Base-by-base conservation (phyloP, 2,888 invertebrate genomes). In the Panorpa germanica region DNA sequence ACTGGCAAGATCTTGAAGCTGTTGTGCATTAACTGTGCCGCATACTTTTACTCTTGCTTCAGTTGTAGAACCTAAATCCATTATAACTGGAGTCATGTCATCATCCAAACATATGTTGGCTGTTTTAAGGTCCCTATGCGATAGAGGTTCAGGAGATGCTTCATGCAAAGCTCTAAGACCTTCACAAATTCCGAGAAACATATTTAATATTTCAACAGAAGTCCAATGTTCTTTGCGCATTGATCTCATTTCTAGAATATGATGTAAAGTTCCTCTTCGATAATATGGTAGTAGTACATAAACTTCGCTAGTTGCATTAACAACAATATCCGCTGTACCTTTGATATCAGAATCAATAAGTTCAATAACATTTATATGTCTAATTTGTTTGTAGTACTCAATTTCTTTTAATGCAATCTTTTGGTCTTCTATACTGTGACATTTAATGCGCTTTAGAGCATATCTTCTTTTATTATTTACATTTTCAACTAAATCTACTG, bases 71-170 rank as follows among this genome's bases (percentile, higher is more conserved):
- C 73, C 72, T 41, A 88, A 63, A 52, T 88, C 88, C 64, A 85
- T 85, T 36, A 88, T 62, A 29, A 85, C 57, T 2, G 83, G 75
- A 29, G 63, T 65, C 45, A 64, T 62, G 30, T 70, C 68, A 43
- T 77, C 72, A 12, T 66, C 65, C 15, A 85, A 50, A 41, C 86
- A 68, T 38, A 88, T 65, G 53, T 88, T 88, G 10, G 74, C 77
- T 30, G 85, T 80, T 54, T 88, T 88, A 21, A 88, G 49, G 52
- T 88, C 86, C 43, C 86, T 64, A 47, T 83, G 83, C 21, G 81
- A 80, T 39, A 80, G 55, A 12, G 80, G 70, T 34, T 70, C 62
- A 1, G 81, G 80, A 43, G 65, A 65, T 14, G 65, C 61, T 41
- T 70, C 67, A 45, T 85, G 83, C 45, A 85, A 64, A 27, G 69